Conservation (phyloP, 2,888 invertebrate species). For the Drosophila neotestacea region DNA sequence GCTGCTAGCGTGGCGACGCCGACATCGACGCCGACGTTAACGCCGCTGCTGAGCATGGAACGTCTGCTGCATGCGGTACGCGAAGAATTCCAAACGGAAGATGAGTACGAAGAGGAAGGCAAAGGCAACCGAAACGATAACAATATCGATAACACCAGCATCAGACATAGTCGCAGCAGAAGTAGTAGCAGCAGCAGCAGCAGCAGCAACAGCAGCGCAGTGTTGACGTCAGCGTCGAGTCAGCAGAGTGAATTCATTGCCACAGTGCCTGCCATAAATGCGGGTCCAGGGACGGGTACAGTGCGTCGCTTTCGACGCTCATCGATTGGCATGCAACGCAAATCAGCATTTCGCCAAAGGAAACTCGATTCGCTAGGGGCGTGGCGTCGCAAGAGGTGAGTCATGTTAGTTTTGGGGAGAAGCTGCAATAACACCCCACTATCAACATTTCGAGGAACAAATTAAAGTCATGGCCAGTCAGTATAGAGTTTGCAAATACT, state of each 20-base stretch:
- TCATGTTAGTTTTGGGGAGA: slow-evolving; percentile 16
- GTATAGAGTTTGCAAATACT: neutral
- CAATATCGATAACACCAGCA: slow-evolving; percentile 32
- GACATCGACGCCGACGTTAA: slow-evolving; percentile 36
- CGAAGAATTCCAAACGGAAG: slow-evolving; percentile 76
- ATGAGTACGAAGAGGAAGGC: slow-evolving; percentile 51
- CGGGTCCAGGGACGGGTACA: slow-evolving; percentile 13
- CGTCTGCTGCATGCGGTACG: slow-evolving; percentile 77
- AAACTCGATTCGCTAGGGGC: slow-evolving; percentile 83
- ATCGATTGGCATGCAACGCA: slow-evolving; percentile 83
- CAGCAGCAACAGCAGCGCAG: slow-evolving; percentile 20
- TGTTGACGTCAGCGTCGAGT: slow-evolving; percentile 28
- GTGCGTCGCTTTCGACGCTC: slow-evolving; percentile 80
- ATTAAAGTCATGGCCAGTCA: neutral
- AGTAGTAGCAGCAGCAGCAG: slow-evolving; percentile 24
- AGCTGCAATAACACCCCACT: neutral
- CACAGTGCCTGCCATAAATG: slow-evolving; percentile 10
- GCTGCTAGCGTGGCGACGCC: slow-evolving; percentile 42
- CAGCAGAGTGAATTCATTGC: slow-evolving; percentile 34
- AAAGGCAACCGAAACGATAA: slow-evolving; percentile 3
- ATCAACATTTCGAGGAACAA: neutral
- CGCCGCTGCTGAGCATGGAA: slow-evolving; percentile 71
- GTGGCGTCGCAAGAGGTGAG: slow-evolving; percentile 83
- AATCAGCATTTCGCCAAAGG: slow-evolving; percentile 83
- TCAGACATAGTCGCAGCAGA: slow-evolving; percentile 12